These are phyloP conservation scores for Oophaga pumilio DNA, from an alignment of 2,113 vertebrate species.

Conservation along the genomic window DNA sequence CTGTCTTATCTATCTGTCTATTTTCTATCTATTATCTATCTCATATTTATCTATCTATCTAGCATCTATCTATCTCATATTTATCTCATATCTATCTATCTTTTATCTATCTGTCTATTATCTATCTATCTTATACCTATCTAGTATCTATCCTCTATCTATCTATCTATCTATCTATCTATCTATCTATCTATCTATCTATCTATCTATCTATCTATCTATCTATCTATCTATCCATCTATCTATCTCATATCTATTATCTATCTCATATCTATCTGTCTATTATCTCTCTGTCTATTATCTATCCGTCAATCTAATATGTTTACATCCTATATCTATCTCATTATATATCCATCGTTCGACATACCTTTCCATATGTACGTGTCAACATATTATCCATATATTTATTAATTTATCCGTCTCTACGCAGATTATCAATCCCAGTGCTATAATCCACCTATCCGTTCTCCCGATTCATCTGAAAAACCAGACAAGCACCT, in stretches of 20 bases:
- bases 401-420: neutral
- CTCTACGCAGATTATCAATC: neutral
- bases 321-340: neutral
- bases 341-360: neutral
- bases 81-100: neutral
- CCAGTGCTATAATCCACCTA: neutral
- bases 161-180: neutral
- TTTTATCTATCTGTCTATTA: neutral
- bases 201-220: neutral
- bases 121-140: neutral
- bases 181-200: neutral
- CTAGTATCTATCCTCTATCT: neutral
- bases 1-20: no score
- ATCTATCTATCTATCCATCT: no score
- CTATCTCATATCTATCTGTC: no score
- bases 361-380: no score
- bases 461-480: neutral
- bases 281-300: no score
- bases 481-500: no score
- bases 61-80: no score
- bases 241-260: no score
- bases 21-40: no score
- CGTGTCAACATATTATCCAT: neutral
- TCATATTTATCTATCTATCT: no score
- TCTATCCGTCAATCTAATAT: no score